phyloP scores from a whole-genome alignment of 2,797 vertebrate genomes.

The Monodelphis domestica region DNA sequence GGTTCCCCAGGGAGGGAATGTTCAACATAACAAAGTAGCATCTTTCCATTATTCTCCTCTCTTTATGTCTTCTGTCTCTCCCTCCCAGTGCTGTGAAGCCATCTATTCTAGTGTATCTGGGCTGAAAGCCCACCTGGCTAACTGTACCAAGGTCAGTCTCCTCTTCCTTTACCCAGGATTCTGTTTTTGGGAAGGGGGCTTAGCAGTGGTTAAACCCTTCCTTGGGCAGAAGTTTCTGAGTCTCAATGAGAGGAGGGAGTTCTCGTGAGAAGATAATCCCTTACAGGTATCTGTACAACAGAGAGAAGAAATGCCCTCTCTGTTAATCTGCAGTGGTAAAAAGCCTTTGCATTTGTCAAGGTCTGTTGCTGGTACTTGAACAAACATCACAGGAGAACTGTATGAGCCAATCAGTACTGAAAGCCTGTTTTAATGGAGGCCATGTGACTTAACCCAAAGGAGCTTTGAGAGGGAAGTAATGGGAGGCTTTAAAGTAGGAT shows the following conservation, averaged over 20 bases:
- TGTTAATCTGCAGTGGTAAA: not conserved
- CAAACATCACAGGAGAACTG: not conserved
- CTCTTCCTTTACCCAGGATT: not conserved
- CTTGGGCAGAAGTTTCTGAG: not conserved
- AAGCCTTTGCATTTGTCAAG: not conserved
- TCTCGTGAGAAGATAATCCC: not conserved
- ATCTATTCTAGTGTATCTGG: conserved; percentile 98
- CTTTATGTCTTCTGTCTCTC: conserved; percentile 56
- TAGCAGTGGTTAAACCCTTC: no score
- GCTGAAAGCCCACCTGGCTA: conserved; percentile 97
- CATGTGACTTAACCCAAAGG: not conserved
- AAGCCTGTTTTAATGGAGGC: not conserved
- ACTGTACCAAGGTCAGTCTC: conserved; percentile 94
- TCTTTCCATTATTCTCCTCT: not conserved
- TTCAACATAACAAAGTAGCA: not conserved
- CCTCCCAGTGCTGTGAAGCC: conserved; percentile 94
- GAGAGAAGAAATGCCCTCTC: not conserved
- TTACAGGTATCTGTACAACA: not conserved
- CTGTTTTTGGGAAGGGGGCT: not conserved
- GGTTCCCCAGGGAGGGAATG: not conserved
- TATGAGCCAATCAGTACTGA: not conserved
- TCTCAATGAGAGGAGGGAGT: not conserved
- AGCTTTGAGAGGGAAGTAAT: not conserved
- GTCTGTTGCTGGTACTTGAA: not conserved
- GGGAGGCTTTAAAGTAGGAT: not conserved